A percentile compares a stretch with the other conserved stretches of the same genome.
Evolutionary conservation across 2,797 vertebrate genomes (phyloP).

Genomic region (Phalloptychus januarius): DNA sequence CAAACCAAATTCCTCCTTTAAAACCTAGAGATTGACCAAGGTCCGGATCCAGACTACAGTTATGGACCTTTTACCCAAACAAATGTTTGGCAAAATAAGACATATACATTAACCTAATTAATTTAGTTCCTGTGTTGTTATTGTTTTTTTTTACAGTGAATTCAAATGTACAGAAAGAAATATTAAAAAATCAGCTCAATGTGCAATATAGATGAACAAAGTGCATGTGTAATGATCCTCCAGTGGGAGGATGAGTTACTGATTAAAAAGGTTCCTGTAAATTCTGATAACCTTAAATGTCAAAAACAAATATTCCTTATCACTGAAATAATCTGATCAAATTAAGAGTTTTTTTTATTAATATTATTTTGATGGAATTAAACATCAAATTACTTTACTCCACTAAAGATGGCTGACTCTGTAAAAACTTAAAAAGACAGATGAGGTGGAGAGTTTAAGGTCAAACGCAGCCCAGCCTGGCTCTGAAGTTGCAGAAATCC

Average conservation of each 20-base stretch:
- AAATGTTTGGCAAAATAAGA: neutral
- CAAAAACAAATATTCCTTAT: neutral
- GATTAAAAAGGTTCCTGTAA: neutral
- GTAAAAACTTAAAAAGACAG: neutral
- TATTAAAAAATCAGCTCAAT: neutral
- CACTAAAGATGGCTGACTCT: neutral
- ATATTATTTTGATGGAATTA: neutral
- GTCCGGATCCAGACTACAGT: neutral
- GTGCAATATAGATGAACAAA: neutral
- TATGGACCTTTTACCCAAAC: neutral
- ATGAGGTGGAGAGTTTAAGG: slow-evolving; percentile 1
- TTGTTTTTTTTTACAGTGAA: too few relatives aligned
- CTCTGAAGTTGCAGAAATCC: slow-evolving; percentile 10
- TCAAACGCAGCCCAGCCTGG: slow-evolving; percentile 3
- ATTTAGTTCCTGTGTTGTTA: neutral
- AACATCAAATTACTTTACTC: neutral
- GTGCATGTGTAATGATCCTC: neutral
- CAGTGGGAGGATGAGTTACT: neutral
- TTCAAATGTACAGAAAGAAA: neutral
- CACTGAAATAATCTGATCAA: neutral
- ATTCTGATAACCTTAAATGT: neutral
- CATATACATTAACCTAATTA: neutral
- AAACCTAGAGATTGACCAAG: neutral
- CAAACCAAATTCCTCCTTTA: neutral
- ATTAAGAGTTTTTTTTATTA: neutral